Percentiles rank a stretch among this genome's conserved stretches.
phyloP scores from a whole-genome alignment of 2,888 invertebrate genomes.

The Morinoia aosen region DNA sequence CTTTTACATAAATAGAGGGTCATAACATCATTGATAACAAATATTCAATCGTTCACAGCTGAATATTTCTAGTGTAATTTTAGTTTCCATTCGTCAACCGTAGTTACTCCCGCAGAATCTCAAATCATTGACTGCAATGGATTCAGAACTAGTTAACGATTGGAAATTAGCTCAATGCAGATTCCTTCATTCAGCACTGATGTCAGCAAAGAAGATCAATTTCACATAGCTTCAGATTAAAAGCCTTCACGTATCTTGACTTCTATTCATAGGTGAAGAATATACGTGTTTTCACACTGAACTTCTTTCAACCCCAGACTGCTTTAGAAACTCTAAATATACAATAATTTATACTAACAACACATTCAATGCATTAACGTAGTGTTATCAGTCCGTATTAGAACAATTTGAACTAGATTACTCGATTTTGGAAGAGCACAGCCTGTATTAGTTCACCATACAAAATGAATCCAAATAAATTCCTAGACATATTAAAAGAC shows the following conservation, averaged over 20 bases:
- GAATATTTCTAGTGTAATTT: not conserved
- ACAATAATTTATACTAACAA: no score
- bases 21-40: not conserved
- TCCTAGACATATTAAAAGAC: not conserved
- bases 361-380: not conserved
- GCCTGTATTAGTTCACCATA: not conserved
- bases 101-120: not conserved
- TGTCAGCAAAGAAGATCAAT: not conserved
- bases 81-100: not conserved
- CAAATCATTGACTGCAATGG: not conserved
- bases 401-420: not conserved
- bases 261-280: not conserved
- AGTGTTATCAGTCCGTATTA: not conserved
- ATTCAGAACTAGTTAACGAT: no score
- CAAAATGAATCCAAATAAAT: not conserved
- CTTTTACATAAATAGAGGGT: not conserved
- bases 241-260: not conserved
- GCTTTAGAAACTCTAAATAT: no score
- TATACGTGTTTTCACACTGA: not conserved
- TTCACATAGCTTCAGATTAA: not conserved
- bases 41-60: not conserved
- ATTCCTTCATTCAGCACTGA: not conserved
- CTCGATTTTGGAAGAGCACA: not conserved
- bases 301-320: no score
- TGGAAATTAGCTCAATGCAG: not conserved